phyloP scores from a whole-genome alignment of 2,113 vertebrate genomes.

The Meles meles region DNA sequence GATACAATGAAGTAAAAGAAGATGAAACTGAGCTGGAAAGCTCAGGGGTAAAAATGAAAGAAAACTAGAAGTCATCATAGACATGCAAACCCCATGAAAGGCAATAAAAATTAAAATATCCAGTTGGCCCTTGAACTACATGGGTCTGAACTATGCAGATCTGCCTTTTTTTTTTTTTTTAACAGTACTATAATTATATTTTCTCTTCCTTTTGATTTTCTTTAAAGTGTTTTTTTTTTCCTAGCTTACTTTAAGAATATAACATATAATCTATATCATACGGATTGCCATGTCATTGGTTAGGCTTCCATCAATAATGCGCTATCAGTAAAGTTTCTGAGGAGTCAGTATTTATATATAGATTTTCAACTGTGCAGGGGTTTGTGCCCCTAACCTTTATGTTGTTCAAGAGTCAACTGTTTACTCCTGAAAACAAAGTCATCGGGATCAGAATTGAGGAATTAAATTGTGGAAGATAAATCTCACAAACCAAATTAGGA shows the following conservation, averaged over 20 bases:
- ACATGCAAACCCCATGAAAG: neutral
- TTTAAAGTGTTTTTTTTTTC: neutral
- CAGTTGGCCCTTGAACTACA: neutral
- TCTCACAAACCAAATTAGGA: neutral
- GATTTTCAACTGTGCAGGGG: neutral
- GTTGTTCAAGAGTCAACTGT: neutral
- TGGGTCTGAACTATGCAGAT: neutral
- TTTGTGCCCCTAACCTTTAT: neutral
- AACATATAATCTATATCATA: neutral
- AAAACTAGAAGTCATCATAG: constrained; percentile 5
- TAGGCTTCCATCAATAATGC: neutral
- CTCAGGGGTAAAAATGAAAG: neutral
- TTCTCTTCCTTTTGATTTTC: neutral
- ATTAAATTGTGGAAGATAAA: neutral
- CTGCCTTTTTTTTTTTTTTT: neutral
- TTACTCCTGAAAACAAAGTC: neutral
- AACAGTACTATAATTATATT: neutral
- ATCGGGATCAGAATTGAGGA: neutral
- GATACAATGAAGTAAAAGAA: neutral
- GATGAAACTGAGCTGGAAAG: constrained; percentile 5
- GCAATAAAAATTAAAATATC: neutral
- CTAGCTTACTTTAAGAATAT: neutral
- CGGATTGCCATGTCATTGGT: neutral
- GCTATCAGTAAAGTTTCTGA: neutral
- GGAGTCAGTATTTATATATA: neutral